Percentiles rank a stretch among this genome's conserved stretches.
These are phyloP conservation scores for Tetragonula clypearis DNA, from an alignment of 1,140 invertebrate species.

Conservation along the genomic window DNA sequence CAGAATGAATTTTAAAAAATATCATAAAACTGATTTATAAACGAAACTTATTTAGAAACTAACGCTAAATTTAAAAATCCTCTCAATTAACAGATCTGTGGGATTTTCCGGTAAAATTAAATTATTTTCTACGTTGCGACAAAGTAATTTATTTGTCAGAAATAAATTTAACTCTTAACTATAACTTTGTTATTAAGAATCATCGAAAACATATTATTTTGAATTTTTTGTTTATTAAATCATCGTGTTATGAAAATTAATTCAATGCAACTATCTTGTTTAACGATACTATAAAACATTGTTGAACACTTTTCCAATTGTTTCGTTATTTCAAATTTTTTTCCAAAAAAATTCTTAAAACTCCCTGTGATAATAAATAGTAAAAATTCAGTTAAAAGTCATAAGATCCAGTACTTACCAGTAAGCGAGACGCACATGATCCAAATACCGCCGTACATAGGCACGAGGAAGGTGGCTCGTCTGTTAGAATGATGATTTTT, in stretches of 20 bases:
- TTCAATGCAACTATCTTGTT: background rate
- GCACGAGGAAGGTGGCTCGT: conserved; percentile 86
- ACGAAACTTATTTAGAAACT: background rate
- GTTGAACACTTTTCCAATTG: too few species aligned
- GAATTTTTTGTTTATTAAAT: background rate
- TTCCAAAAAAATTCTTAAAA: background rate
- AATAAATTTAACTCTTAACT: background rate
- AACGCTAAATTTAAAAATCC: background rate
- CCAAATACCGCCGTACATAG: conserved; percentile 94
- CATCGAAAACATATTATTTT: background rate
- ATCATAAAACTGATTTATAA: too few species aligned
- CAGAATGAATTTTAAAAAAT: background rate
- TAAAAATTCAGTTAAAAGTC: background rate
- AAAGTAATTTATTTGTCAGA: background rate
- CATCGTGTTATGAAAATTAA: background rate
- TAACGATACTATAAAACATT: background rate
- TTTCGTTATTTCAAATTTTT: too few species aligned
- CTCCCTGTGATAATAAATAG: background rate
- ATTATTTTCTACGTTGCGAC: background rate
- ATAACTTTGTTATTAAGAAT: too few species aligned
- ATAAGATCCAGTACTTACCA: conserved; percentile 80
- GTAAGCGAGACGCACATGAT: conserved; percentile 90
- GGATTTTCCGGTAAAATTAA: background rate
- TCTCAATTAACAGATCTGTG: background rate
- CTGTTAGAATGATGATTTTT: conserved; percentile 53